Conservation (phyloP, 1,140 invertebrate genomes). For the Pseudomyrmex pallidus region DNA sequence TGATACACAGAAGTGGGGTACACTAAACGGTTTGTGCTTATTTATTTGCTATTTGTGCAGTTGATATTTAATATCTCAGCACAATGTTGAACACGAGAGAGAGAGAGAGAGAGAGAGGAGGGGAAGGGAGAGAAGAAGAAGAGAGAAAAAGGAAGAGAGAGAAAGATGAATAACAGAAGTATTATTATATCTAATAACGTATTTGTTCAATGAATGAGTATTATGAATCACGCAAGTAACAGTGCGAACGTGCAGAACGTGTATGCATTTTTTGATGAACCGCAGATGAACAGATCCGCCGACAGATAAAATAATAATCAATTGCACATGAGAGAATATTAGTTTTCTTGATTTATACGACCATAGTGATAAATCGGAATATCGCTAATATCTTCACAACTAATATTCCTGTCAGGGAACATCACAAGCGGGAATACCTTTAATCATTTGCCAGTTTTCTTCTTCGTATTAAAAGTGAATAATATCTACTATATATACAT, state of each 20-base stretch:
- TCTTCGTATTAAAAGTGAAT: not conserved
- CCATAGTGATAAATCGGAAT: conserved; percentile 15
- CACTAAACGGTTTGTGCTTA: not conserved
- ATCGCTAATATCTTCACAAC: not conserved
- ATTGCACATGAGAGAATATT: conserved; percentile 21
- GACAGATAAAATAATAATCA: conserved; percentile 13
- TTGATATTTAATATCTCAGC: not conserved
- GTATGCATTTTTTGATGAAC: conserved; percentile 37
- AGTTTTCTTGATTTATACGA: conserved; percentile 41
- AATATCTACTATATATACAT: not conserved
- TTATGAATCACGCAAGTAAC: conserved; percentile 39
- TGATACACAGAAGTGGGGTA: too few relatives aligned
- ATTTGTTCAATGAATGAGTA: not conserved
- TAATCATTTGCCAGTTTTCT: conserved; percentile 1
- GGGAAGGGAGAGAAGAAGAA: not conserved
- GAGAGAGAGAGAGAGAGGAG: too few relatives aligned
- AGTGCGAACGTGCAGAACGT: conserved; percentile 23
- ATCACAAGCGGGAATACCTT: conserved; percentile 8
- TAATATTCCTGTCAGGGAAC: conserved; percentile 12
- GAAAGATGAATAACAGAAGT: not conserved
- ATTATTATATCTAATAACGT: not conserved
- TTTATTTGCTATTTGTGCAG: not conserved
- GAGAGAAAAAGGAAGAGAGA: not conserved
- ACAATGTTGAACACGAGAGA: not conserved
- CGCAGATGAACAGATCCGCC: conserved; percentile 14